These are phyloP conservation scores for Arizona elegans DNA, from an alignment of 2,113 vertebrate genomes.

Conservation along the genomic window DNA sequence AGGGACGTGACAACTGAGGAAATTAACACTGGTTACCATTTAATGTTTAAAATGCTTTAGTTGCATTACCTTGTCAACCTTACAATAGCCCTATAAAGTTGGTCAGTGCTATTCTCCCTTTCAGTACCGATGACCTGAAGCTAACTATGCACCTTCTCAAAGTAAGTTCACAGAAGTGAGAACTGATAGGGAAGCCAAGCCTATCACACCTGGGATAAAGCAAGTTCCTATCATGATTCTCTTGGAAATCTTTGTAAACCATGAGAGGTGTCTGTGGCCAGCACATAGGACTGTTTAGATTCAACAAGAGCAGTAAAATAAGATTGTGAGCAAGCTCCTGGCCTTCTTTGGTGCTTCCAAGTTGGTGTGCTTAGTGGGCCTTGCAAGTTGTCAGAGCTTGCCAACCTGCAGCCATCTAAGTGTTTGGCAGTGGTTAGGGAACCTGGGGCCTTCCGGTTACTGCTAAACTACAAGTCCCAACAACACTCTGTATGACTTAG, in stretches of 20 bases:
- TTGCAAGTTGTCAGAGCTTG: not conserved
- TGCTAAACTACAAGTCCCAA: not conserved
- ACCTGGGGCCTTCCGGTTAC: not conserved
- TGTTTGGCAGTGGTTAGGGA: not conserved
- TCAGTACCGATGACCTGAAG: not conserved
- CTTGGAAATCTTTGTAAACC: not conserved
- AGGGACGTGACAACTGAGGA: not conserved
- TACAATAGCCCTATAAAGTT: not conserved
- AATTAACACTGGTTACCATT: not conserved
- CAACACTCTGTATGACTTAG: not conserved
- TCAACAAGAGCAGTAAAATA: not conserved
- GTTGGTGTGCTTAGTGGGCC: not conserved
- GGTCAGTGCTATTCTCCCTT: not conserved
- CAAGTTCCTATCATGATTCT: not conserved
- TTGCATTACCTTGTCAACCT: not conserved
- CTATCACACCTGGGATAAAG: not conserved
- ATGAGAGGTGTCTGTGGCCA: not conserved
- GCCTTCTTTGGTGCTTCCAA: slow-evolving; percentile 10
- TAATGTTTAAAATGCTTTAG: not conserved
- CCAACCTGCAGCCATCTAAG: not conserved
- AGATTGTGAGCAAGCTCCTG: not conserved
- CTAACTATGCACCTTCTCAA: not conserved
- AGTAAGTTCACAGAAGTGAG: not conserved
- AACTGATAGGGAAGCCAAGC: not conserved
- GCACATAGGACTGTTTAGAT: not conserved